Percentiles rank a stretch among this genome's conserved stretches.
Evolutionary conservation across 1,140 invertebrate genomes (phyloP).

Genomic region (Zaprionus nigranus): DNA sequence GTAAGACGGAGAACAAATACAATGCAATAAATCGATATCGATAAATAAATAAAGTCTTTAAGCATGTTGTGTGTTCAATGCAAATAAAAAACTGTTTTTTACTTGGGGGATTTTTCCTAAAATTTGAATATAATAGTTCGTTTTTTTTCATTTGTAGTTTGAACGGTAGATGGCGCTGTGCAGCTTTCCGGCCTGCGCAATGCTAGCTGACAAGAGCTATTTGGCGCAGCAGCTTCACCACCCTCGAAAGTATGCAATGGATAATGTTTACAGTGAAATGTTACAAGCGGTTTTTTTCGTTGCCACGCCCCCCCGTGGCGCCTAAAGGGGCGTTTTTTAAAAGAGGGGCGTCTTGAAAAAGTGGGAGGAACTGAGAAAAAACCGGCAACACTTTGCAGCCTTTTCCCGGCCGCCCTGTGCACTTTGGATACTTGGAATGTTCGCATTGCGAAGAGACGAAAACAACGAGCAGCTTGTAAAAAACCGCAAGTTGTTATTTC

Average conservation of each 20-base stretch:
- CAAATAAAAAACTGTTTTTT: slow-evolving; percentile 45
- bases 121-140: background rate
- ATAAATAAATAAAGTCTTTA: slow-evolving; percentile 82
- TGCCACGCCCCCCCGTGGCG: no score
- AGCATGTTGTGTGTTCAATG: slow-evolving; percentile 80
- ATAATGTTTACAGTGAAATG: background rate
- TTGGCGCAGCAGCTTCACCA: background rate
- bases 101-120: background rate
- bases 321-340: no score
- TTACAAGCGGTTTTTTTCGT: background rate
- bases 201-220: slow-evolving; percentile 22
- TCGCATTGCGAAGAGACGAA: no score
- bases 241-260: no score
- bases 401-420: no score
- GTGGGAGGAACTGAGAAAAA: no score
- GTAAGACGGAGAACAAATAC: slow-evolving; percentile 27
- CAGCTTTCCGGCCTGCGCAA: background rate
- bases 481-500: no score
- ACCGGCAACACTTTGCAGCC: no score
- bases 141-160: background rate
- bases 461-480: no score
- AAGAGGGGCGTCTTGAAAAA: no score
- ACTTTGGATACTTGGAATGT: no score
- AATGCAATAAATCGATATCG: slow-evolving; percentile 80
- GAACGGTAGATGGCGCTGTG: slow-evolving; percentile 22